These are phyloP conservation scores for Catharus minimus DNA, from an alignment of 2,113 vertebrate species.

Conservation along the genomic window DNA sequence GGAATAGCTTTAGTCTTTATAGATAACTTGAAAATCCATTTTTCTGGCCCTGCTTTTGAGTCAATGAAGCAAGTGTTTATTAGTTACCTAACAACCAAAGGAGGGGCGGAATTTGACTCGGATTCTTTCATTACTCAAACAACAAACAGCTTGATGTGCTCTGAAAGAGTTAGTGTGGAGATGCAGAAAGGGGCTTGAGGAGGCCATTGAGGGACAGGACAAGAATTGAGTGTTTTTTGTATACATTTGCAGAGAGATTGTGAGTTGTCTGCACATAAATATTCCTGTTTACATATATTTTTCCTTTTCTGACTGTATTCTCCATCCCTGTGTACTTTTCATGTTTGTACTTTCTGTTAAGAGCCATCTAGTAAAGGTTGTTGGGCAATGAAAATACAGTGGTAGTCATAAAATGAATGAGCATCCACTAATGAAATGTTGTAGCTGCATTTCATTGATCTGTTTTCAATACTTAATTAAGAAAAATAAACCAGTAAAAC, in stretches of 20 bases:
- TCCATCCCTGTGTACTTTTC: neutral
- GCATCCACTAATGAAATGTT: neutral
- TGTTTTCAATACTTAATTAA: neutral
- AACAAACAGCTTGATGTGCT: neutral
- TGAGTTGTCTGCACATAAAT: neutral
- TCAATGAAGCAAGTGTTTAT: neutral
- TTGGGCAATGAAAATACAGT: neutral
- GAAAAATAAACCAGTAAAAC: neutral
- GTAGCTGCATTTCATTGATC: neutral
- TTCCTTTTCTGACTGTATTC: neutral
- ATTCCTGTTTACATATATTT: neutral
- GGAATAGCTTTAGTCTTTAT: neutral
- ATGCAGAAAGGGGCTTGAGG: neutral
- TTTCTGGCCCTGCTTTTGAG: neutral
- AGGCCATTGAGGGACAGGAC: fast-evolving
- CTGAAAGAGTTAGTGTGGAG: neutral
- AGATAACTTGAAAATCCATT: neutral
- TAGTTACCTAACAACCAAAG: neutral
- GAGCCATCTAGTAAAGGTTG: neutral
- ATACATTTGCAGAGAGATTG: neutral
- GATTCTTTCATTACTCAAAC: neutral
- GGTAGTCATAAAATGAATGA: neutral
- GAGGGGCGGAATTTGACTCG: neutral
- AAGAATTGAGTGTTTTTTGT: neutral
- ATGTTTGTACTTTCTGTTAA: neutral